Evolutionary conservation across 2,888 invertebrate genomes (phyloP), one percentile per base, ranked within the genome.

Genomic region (Cryptosula pallasiana): DNA sequence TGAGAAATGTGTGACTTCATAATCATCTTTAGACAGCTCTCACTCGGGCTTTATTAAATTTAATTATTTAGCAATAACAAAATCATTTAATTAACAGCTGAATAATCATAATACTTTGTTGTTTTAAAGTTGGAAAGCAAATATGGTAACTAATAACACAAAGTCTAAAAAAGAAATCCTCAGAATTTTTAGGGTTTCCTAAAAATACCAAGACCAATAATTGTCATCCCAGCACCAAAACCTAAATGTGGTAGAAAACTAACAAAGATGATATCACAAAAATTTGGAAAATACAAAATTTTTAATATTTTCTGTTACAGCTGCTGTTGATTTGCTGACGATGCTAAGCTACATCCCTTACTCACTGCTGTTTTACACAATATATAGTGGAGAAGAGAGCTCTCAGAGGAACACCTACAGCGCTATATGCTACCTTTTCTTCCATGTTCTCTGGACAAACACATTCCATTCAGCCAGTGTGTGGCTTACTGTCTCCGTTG

Each of bases 261-360:
- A n/a, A n/a, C n/a, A n/a, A n/a, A n/a, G n/a, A n/a, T n/a, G n/a
- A n/a, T n/a, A n/a, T n/a, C n/a, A n/a, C n/a, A n/a, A n/a, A n/a
- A n/a, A n/a, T n/a, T n/a, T n/a, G n/a, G n/a, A n/a, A n/a, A n/a
- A n/a, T n/a, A 20, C 20, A 45, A 45, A 45, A 13, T 13, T 5
- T 45, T 45, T 45, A 20, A 45, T 13, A 5, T 45, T 45, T 5
- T 20, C 20, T 57, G n/a, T 57, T 63, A 9, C 32, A 63, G 63
- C 96, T 0, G 90, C 95, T 9, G 93, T 95, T 23, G 96, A 96
- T 83, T 88, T 96, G 36, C 88, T 94, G n/a, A 95, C 95, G 23
- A 95, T 96, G 79, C 73, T 81, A 54, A 94, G 94, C 79, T 96
- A 95, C 84, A 91, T 96, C 75, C 95, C 95, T 0, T 95, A 92